Evolutionary conservation across 2,888 invertebrate genomes (phyloP), one percentile per base, ranked within the genome.

Genomic region (Stenoptilia bipunctidactyla): DNA sequence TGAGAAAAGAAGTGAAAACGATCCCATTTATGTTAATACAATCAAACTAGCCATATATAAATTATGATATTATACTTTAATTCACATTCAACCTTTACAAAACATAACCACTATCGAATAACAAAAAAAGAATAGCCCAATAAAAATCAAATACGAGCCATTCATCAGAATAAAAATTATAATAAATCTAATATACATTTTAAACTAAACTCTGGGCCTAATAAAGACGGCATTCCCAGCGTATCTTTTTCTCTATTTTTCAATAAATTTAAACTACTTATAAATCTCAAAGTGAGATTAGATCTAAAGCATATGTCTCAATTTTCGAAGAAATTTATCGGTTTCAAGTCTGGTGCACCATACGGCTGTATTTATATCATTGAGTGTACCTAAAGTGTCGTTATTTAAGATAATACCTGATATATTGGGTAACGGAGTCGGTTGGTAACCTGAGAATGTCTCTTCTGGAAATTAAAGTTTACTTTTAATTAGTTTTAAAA

Each of bases 321-420:
- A 80, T 80, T 75, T 76, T 71, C 69, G 66, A 64, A 65, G 69
- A 69, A 76, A 79, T 80, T 74, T 76, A 74, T 75, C 63, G 63
- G 63, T 61, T 52, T 58, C 58, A 56, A 49, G 61, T n/a, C n/a
- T n/a, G n/a, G n/a, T n/a, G n/a, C n/a, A n/a, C n/a, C 58, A n/a
- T n/a, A 20, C 4, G 20, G 20, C 20, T 8, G 20, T 20, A 20
- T 20, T 20, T 20, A 20, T 20, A 20, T 5, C 55, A 57, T 50
- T 47, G 64, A 63, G 55, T 69, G 70, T 75, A 73, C 77, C 69
- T 77, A 76, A 68, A 79, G 70, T 68, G 67, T 71, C 69, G 66
- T 67, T 67, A 65, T 64, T 59, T 47, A 45, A 66, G 76, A 79
- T 79, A 76, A 70, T 74, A 52, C 52, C 54, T 49, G 48, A 50